A percentile compares a stretch with the other conserved stretches of the same genome.
Evolutionary conservation across 2,797 vertebrate genomes (phyloP).

Genomic region (Schizothorax lantsangensis): DNA sequence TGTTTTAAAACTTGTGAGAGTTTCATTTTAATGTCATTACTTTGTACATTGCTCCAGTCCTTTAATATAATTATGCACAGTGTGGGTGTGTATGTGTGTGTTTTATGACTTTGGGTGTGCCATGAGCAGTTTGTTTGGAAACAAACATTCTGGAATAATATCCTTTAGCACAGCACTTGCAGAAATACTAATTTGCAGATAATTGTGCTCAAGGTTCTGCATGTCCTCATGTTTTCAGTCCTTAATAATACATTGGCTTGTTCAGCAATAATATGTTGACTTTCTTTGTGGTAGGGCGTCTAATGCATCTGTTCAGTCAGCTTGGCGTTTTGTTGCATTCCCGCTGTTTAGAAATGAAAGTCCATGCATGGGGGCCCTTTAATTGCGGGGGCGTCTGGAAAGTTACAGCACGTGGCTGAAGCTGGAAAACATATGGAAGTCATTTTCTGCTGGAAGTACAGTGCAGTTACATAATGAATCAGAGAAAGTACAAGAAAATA

Average conservation of each 20-base stretch:
- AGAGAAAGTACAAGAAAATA: slow-evolving; percentile 24
- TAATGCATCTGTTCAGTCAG: slow-evolving; percentile 8
- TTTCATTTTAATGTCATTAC: neutral
- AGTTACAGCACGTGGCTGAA: slow-evolving; percentile 25
- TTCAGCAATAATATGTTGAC: slow-evolving; percentile 44
- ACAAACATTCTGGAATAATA: slow-evolving; percentile 45
- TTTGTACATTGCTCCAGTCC: slow-evolving; percentile 39
- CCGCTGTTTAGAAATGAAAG: slow-evolving; percentile 17
- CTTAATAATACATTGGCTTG: neutral
- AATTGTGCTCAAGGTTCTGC: neutral
- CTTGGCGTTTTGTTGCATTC: slow-evolving; percentile 8
- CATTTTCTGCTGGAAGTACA: slow-evolving; percentile 1
- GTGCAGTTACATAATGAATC: slow-evolving; percentile 62
- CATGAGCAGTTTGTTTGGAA: slow-evolving; percentile 35
- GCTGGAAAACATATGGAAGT: slow-evolving; percentile 58
- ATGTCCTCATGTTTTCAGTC: neutral
- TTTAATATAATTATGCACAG: slow-evolving; percentile 23
- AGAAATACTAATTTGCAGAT: neutral
- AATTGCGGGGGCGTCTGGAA: slow-evolving; percentile 39
- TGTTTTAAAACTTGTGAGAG: neutral
- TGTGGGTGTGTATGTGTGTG: slow-evolving; percentile 6
- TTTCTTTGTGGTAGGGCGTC: neutral
- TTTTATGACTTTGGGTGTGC: slow-evolving; percentile 41
- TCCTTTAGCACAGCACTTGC: neutral
- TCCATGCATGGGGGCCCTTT: neutral